Evolutionary conservation across 2,113 vertebrate species (phyloP), one percentile per base, ranked within the genome.

Genomic region (Nerophis lumbriciformis): DNA sequence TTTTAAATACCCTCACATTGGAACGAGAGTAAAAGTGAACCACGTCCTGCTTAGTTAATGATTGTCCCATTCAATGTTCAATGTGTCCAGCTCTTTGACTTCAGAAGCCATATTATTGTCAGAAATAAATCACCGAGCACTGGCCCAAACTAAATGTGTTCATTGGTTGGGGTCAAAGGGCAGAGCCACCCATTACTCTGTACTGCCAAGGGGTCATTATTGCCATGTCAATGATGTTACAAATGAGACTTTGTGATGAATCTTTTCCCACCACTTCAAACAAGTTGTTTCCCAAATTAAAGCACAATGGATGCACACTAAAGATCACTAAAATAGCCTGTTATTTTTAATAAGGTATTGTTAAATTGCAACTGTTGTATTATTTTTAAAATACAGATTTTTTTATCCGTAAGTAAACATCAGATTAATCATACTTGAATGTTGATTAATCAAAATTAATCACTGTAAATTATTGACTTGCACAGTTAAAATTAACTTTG

Each of bases 221-320:
- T 75, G 80, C 69, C 53, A 51, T 87, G 87, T 88, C 88, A 88
- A 64, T 80, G 81, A 80, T 70, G 83, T 83, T 88, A 88, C 83
- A 87, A 88, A 88, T 88, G 85, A 83, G 83, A 88, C 83, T 88
- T 83, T 85, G 84, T 84, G 85, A 88, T 88, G 75, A 83, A 88
- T 87, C 77, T 85, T 88, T 88, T 86, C 80, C 79, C 82, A 79
- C 77, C 73, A 80, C 82, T 78, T 86, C 76, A 84, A 83, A 84
- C 68, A 63, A 52, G 61, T 52, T 44, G 12, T 48, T 16, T 55
- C 28, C 28, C 36, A 58, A 78, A 73, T 39, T 62, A 64, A 66
- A 55, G 61, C 65, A 76, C 61, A 82, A 81, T 70, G 62, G 48
- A 48, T 59, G 48, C 28, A 66, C 58, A 51, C 66, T 60, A 63